Evolutionary conservation across 2,797 vertebrate species (phyloP).

Genomic region (Sebastes nivosus): DNA sequence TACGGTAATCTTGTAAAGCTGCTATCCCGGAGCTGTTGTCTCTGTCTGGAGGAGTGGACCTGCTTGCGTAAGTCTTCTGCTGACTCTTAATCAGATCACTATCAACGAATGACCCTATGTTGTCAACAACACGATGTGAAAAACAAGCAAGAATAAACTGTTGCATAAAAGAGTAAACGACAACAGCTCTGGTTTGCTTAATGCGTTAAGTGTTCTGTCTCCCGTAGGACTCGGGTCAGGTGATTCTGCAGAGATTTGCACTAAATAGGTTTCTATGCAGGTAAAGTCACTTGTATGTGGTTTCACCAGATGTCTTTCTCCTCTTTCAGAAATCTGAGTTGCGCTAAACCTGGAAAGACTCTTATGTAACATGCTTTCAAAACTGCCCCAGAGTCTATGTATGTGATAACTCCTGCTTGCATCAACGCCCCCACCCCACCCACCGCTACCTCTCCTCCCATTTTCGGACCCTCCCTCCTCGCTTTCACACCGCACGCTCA

Average conservation of each 20-base stretch:
- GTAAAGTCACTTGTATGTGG: constrained; percentile 1
- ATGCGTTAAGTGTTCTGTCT: constrained; percentile 22
- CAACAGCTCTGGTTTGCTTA: constrained; percentile 28
- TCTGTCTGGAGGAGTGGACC: constrained; percentile 25
- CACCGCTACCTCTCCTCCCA: background rate
- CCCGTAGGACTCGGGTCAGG: constrained; percentile 13
- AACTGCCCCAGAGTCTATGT: constrained; percentile 66
- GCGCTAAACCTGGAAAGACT: constrained; percentile 72
- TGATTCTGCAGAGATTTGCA: constrained; percentile 28
- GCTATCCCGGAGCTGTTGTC: constrained; percentile 47
- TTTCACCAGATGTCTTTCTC: constrained; percentile 1
- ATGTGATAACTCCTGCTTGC: constrained; percentile 57
- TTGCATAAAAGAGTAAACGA: constrained; percentile 53
- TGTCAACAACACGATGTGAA: constrained; percentile 52
- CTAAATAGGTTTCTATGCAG: background rate
- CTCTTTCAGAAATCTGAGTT: constrained; percentile 50
- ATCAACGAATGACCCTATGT: constrained; percentile 55
- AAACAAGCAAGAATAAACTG: constrained; percentile 48
- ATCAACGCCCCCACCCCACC: background rate
- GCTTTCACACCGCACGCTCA: constrained; percentile 56
- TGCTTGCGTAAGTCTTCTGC: constrained; percentile 66
- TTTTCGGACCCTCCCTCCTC: constrained; percentile 39
- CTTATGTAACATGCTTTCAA: constrained; percentile 78
- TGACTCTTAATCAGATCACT: constrained; percentile 61
- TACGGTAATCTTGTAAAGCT: constrained; percentile 56